phyloP scores from a whole-genome alignment of 2,113 vertebrate genomes.

The Choloepus hoffmanni region DNA sequence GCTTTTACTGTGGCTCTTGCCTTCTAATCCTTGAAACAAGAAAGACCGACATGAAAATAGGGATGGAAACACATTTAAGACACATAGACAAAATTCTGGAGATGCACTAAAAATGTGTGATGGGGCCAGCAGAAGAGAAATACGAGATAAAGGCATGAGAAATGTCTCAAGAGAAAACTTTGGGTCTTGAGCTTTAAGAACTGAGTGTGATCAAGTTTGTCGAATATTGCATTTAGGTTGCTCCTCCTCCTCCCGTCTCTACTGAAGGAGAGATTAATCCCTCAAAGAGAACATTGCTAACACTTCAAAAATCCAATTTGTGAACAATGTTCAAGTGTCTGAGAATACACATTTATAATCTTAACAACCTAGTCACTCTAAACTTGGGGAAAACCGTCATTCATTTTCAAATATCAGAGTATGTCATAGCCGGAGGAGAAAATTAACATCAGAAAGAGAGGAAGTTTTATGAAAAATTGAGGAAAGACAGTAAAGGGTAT shows the following conservation, averaged over 20 bases:
- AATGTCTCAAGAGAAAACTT: constrained; percentile 56
- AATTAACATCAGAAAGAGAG: constrained; percentile 71
- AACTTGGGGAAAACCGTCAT: constrained; percentile 68
- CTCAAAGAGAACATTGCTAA: constrained; percentile 74
- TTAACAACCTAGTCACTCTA: constrained; percentile 73
- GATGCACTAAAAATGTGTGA: constrained; percentile 47
- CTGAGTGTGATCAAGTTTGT: constrained; percentile 59
- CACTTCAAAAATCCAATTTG: constrained; percentile 82
- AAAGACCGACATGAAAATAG: constrained; percentile 53
- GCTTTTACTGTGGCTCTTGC: neutral
- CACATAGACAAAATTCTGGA: constrained; percentile 52
- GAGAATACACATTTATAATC: constrained; percentile 78
- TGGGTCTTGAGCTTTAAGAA: constrained; percentile 64
- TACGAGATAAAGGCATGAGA: constrained; percentile 68
- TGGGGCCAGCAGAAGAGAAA: constrained; percentile 59
- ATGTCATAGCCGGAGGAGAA: constrained; percentile 62
- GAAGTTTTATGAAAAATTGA: constrained; percentile 47
- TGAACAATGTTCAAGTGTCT: constrained; percentile 77
- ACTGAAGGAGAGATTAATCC: constrained; percentile 75
- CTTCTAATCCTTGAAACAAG: constrained; percentile 66
- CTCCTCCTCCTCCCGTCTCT: constrained; percentile 27
- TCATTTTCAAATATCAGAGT: constrained; percentile 76
- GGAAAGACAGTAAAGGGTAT: neutral
- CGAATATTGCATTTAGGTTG: constrained; percentile 47
- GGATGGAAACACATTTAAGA: constrained; percentile 52